A percentile compares a stretch with the other conserved stretches of the same genome.
Evolutionary conservation across 2,797 vertebrate genomes (phyloP).

Genomic region (Percopsis omiscomaycus): DNA sequence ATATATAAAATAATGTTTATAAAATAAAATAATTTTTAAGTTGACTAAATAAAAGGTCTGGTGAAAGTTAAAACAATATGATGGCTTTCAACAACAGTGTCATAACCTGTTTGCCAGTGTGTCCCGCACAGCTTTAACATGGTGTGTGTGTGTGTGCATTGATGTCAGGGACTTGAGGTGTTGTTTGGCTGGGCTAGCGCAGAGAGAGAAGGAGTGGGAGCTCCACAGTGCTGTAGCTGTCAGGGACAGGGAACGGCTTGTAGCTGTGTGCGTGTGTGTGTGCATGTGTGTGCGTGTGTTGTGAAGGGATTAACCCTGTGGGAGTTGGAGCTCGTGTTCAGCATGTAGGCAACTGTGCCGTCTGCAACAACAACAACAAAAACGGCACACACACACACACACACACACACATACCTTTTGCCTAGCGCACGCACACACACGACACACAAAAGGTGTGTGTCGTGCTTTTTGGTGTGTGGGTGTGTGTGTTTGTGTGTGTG

Average conservation of each 20-base stretch:
- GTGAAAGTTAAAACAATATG: conserved; percentile 6
- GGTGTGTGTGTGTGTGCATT: conserved; percentile 33
- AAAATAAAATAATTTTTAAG: no score
- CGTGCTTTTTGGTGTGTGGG: conserved; percentile 9
- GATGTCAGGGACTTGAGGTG: conserved; percentile 55
- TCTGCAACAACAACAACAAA: conserved; percentile 24
- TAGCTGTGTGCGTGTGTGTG: conserved; percentile 16
- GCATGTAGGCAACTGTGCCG: conserved; percentile 57
- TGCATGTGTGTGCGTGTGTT: conserved; percentile 6
- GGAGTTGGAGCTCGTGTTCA: conserved; percentile 51
- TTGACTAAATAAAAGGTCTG: no score
- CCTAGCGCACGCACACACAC: conserved; percentile 1
- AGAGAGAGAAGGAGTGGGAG: conserved; percentile 48
- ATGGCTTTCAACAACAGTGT: not conserved
- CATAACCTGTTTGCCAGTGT: no score
- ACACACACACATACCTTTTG: conserved; percentile 1
- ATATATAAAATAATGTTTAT: no score
- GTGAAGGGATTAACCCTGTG: conserved; percentile 59
- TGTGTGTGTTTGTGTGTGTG: conserved; percentile 16
- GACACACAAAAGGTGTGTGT: not conserved
- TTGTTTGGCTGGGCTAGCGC: conserved; percentile 56
- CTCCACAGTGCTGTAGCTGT: conserved; percentile 24
- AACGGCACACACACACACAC: not conserved
- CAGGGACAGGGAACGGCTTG: conserved; percentile 41
- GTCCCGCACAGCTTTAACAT: not conserved